Conservation (phyloP, 2,888 invertebrate genomes). For the Nineta flava region DNA sequence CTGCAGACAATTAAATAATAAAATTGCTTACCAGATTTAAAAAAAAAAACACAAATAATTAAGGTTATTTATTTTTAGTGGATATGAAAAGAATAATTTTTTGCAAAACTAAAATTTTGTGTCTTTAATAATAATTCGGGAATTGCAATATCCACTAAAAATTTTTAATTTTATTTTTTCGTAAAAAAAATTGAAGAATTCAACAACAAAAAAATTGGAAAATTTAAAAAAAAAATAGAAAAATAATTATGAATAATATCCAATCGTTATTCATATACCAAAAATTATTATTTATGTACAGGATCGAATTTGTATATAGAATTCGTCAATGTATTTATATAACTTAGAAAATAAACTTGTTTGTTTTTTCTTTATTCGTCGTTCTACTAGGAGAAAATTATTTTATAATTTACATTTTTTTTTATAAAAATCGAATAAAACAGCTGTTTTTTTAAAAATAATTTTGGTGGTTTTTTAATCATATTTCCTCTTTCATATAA, state of each 20-base stretch:
- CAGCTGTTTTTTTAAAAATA: conserved; percentile 1
- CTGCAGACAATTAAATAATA: conserved; percentile 20
- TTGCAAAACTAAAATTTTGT: neutral
- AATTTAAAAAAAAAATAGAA: neutral
- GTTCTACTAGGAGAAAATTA: neutral
- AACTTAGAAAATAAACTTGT: neutral
- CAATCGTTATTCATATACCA: neutral
- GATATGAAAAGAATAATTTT: too few species aligned
- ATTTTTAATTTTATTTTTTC: too few species aligned
- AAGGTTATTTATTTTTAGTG: too few species aligned
- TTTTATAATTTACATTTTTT: neutral
- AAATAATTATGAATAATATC: neutral
- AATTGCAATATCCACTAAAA: neutral
- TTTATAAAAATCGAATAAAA: conserved; percentile 2
- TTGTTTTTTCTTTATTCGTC: neutral
- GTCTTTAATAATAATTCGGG: neutral
- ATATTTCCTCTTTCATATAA: neutral
- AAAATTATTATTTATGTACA: neutral
- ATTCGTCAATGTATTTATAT: neutral
- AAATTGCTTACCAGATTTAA: neutral
- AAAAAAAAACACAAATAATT: neutral
- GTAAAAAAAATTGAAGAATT: too few species aligned
- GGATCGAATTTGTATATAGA: neutral
- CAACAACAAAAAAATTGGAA: neutral
- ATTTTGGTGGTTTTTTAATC: neutral